These are phyloP conservation scores for Macrophya annulata DNA, from an alignment of 2,888 invertebrate genomes.

Conservation along the genomic window DNA sequence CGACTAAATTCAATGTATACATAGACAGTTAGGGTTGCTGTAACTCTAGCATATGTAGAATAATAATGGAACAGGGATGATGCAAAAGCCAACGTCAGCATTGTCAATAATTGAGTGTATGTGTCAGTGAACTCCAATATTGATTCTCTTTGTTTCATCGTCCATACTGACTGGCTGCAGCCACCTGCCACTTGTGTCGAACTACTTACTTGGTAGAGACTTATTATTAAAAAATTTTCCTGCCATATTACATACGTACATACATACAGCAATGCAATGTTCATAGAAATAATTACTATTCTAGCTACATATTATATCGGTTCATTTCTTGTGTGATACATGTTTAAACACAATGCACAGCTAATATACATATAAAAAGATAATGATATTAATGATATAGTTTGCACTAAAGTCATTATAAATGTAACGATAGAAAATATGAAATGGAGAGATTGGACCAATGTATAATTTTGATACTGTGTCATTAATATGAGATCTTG, in stretches of 20 bases:
- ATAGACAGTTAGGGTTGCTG: background rate
- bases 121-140: slow-evolving; percentile 67
- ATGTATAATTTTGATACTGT: slow-evolving; percentile 28
- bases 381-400: background rate
- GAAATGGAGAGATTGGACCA: background rate
- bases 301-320: background rate
- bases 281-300: background rate
- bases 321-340: background rate
- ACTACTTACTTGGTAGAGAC: slow-evolving; percentile 13
- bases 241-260: slow-evolving; percentile 3
- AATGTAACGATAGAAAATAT: background rate
- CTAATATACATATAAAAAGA: background rate
- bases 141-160: slow-evolving; percentile 59
- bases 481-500: background rate
- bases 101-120: slow-evolving; percentile 64
- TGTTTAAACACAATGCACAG: background rate
- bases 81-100: slow-evolving; percentile 29
- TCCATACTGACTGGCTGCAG: background rate
- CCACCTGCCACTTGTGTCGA: slow-evolving; percentile 23
- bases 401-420: background rate
- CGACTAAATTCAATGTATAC: background rate
- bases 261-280: background rate
- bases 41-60: background rate
- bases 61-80: slow-evolving; percentile 36
- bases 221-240: background rate